Conservation (phyloP, 2,888 invertebrate genomes). For the Uloborus plumipes region DNA sequence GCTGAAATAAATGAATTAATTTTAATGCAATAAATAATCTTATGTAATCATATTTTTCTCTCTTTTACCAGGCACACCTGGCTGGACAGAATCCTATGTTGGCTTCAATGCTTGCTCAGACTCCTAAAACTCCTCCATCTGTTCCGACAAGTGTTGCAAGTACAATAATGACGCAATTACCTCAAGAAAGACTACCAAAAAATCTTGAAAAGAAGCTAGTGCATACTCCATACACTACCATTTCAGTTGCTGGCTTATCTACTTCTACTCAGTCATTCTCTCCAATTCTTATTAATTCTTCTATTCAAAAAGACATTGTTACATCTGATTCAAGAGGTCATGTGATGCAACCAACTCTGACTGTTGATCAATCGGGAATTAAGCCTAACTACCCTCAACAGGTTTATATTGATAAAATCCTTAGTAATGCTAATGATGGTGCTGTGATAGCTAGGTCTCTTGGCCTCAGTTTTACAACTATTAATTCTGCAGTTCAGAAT, state of each 20-base stretch:
- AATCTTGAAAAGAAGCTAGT: constrained; percentile 69
- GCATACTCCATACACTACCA: constrained; percentile 64
- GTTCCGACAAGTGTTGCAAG: constrained; percentile 66
- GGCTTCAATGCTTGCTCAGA: constrained; percentile 83
- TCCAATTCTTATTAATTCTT: constrained; percentile 8
- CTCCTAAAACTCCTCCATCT: constrained; percentile 73
- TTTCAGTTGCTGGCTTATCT: constrained; percentile 10
- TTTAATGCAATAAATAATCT: background rate
- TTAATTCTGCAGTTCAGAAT: constrained; percentile 4
- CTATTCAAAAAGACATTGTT: constrained; percentile 50
- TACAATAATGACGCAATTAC: constrained; percentile 73
- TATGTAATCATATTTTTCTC: background rate
- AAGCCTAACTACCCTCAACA: constrained; percentile 30
- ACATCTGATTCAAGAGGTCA: constrained; percentile 49
- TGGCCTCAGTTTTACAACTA: constrained; percentile 10
- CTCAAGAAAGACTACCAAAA: constrained; percentile 74
- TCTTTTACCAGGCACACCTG: constrained; percentile 47
- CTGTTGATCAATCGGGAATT: constrained; percentile 18
- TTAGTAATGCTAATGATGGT: constrained; percentile 22
- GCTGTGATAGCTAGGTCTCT: constrained; percentile 17
- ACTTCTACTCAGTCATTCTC: constrained; percentile 32
- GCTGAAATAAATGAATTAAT: no score
- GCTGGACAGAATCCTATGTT: constrained; percentile 76
- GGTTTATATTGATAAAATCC: constrained; percentile 31
- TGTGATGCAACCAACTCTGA: constrained; percentile 51